Evolutionary conservation across 1,140 invertebrate genomes (phyloP).

Genomic region (Rhyzopertha dominica): DNA sequence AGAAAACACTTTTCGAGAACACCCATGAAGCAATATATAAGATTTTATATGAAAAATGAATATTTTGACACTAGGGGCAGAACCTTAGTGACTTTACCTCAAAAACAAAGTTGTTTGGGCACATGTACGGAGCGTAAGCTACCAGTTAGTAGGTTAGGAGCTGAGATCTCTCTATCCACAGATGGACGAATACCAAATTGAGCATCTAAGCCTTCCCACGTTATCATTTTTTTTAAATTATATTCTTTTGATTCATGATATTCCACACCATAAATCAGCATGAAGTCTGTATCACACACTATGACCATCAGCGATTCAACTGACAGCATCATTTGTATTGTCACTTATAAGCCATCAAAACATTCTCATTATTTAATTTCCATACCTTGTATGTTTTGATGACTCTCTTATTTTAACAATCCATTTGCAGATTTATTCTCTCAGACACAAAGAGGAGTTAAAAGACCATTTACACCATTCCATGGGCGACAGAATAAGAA

Average conservation of each 20-base stretch:
- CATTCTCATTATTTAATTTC: neutral
- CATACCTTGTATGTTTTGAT: neutral
- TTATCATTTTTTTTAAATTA: too few species aligned
- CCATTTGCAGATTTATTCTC: conserved; percentile 23
- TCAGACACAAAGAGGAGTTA: conserved; percentile 10
- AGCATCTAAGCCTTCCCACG: too few species aligned
- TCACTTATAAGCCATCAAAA: neutral
- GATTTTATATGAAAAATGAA: too few species aligned
- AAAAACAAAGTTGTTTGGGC: too few species aligned
- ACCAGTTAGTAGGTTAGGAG: too few species aligned
- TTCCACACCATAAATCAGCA: neutral
- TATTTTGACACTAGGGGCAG: too few species aligned
- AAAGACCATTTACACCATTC: conserved; percentile 15
- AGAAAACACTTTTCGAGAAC: too few species aligned
- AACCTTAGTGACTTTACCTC: too few species aligned
- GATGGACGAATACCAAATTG: too few species aligned
- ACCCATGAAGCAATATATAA: too few species aligned
- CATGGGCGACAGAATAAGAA: conserved; percentile 20
- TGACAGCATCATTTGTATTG: neutral
- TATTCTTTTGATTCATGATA: neutral
- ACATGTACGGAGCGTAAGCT: too few species aligned
- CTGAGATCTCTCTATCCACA: too few species aligned
- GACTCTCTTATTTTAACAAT: neutral
- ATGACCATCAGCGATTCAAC: neutral
- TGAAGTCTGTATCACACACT: neutral